These are phyloP conservation scores for Lutjanus erythropterus DNA, from an alignment of 2,113 vertebrate genomes.

Conservation along the genomic window DNA sequence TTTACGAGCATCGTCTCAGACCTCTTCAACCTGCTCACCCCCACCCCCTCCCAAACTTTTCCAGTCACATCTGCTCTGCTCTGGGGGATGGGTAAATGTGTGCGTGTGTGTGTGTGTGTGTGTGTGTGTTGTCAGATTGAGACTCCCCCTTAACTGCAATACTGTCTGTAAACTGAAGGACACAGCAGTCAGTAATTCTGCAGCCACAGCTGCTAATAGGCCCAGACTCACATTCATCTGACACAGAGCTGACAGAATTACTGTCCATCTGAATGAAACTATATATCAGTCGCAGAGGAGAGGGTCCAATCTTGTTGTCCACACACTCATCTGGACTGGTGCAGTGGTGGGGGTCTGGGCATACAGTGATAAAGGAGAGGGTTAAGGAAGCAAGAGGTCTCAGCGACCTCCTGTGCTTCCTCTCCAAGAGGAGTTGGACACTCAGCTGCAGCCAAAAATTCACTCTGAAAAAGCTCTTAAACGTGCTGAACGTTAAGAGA, in stretches of 20 bases:
- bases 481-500: background rate
- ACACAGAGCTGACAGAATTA: constrained; percentile 86
- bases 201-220: constrained; percentile 78
- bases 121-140: constrained; percentile 38
- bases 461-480: constrained; percentile 9
- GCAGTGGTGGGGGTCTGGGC: constrained; percentile 43
- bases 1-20: constrained; percentile 82
- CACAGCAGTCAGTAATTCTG: constrained; percentile 86
- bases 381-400: constrained; percentile 82
- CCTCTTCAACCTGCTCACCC: constrained; percentile 78
- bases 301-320: constrained; percentile 79
- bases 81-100: constrained; percentile 57
- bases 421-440: constrained; percentile 69
- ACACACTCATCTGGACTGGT: constrained; percentile 47
- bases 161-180: constrained; percentile 86
- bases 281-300: constrained; percentile 83
- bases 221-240: constrained; percentile 84
- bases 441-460: constrained; percentile 56
- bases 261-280: constrained; percentile 86
- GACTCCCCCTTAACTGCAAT: constrained; percentile 25
- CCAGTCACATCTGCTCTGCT: constrained; percentile 48
- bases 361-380: constrained; percentile 64
- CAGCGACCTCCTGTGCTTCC: constrained; percentile 78
- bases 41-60: constrained; percentile 51
- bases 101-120: too few species aligned